A percentile compares a stretch with the other conserved stretches of the same genome.
These are phyloP conservation scores for Nemopilema nomurai DNA, from an alignment of 30 jellyfish, hydroid and myxozoan species.

Conservation along the genomic window DNA sequence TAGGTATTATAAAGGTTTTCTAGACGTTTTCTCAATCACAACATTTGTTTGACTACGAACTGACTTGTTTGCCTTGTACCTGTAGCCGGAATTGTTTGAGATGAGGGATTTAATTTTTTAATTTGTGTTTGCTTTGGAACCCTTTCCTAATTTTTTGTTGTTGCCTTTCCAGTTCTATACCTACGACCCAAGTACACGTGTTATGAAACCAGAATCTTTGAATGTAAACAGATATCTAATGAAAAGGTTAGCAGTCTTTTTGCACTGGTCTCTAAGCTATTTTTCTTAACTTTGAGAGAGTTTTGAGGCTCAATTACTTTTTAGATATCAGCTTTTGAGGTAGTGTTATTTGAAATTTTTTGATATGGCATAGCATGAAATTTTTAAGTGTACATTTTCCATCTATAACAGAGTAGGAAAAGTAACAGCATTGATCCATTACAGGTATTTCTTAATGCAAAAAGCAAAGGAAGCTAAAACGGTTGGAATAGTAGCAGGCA, in stretches of 20 bases:
- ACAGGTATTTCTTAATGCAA: slow-evolving; percentile 76
- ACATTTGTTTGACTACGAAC: not conserved
- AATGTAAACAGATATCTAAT: slow-evolving; percentile 77
- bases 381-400: not conserved
- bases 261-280: not conserved
- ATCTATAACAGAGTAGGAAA: not conserved
- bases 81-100: no score
- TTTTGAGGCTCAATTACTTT: no score
- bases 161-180: slow-evolving; percentile 62
- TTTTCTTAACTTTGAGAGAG: no score
- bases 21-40: not conserved
- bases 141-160: not conserved
- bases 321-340: no score
- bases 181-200: slow-evolving; percentile 61
- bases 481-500: slow-evolving; percentile 97
- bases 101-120: no score
- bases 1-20: no score
- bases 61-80: no score
- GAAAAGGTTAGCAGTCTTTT: slow-evolving; percentile 65
- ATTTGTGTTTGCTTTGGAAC: not conserved
- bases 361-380: no score
- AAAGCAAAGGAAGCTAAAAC: slow-evolving; percentile 97
- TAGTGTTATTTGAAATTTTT: no score
- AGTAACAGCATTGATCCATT: not conserved
- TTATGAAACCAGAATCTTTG: slow-evolving; percentile 53